Percentiles rank a stretch among this genome's conserved stretches.
Conservation (phyloP, 2,888 invertebrate genomes). For the Gisinianus flammeolus region DNA sequence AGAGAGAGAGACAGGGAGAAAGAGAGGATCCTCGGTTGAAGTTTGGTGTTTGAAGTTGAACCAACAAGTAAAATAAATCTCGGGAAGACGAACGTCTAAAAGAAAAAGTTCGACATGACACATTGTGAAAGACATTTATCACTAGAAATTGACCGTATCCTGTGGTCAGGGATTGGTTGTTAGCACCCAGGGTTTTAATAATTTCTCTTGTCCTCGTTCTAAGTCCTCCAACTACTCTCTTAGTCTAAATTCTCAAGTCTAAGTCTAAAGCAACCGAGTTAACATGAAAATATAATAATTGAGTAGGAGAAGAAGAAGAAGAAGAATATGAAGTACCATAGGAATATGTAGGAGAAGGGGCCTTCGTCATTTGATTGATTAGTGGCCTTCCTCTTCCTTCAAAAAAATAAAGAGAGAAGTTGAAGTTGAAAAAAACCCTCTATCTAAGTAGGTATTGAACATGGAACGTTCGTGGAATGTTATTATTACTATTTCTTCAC, state of each 20-base stretch:
- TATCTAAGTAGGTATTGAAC: background rate
- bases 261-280: background rate
- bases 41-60: background rate
- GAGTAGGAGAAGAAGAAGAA: background rate
- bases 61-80: slow-evolving; percentile 42
- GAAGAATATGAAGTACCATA: no score
- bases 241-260: no score
- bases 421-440: background rate
- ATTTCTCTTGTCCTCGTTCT: slow-evolving; percentile 43
- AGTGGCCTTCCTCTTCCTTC: slow-evolving; percentile 36
- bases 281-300: slow-evolving; percentile 43
- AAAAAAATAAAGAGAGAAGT: no score
- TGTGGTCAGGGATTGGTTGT: slow-evolving; percentile 45
- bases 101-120: slow-evolving; percentile 38
- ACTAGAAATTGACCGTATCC: slow-evolving; percentile 40
- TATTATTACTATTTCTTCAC: slow-evolving; percentile 14
- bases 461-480: background rate
- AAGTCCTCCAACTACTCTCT: slow-evolving; percentile 29
- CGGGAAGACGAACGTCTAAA: background rate
- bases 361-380: slow-evolving; percentile 37
- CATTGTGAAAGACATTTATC: slow-evolving; percentile 43
- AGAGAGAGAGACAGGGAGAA: background rate
- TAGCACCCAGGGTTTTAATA: slow-evolving; percentile 46
- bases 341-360: background rate
- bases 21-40: background rate